Evolutionary conservation across 2,888 invertebrate species (phyloP).

Genomic region (Acrobasis consociella): DNA sequence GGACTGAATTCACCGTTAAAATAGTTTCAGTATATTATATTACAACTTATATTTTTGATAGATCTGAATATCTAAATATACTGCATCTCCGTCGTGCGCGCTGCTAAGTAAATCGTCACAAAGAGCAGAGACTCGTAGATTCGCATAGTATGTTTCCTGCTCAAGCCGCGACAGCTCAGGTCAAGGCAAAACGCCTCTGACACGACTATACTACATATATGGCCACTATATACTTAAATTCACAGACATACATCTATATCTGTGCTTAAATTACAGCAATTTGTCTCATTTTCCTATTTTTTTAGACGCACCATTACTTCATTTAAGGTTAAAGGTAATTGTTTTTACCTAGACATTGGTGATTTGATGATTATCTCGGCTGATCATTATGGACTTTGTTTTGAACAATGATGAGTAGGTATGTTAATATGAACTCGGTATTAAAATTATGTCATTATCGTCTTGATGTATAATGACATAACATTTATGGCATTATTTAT

Average conservation of each 20-base stretch:
- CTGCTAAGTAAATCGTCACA: no score
- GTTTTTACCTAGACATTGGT: constrained; percentile 32
- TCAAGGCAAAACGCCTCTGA: constrained; percentile 13
- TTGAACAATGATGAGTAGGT: constrained; percentile 8
- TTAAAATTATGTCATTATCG: no score
- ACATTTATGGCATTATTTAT: no score
- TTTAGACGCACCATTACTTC: constrained; percentile 34
- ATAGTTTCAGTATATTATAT: no score
- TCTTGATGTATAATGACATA: no score
- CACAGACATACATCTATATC: no score
- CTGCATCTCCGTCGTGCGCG: not conserved
- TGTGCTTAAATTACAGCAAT: constrained; percentile 40
- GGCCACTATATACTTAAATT: constrained; percentile 19
- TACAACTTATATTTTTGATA: no score
- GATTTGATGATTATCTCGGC: constrained; percentile 21
- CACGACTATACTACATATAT: not conserved
- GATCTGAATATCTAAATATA: not conserved
- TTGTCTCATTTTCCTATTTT: constrained; percentile 37
- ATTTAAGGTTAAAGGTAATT: constrained; percentile 34
- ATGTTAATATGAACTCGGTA: not conserved
- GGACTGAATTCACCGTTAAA: no score
- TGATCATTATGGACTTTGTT: constrained; percentile 13
- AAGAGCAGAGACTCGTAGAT: not conserved
- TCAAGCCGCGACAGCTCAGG: constrained; percentile 8
- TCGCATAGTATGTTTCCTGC: constrained; percentile 7